These are phyloP conservation scores for Stigmatopora argus DNA, from an alignment of 2,113 vertebrate genomes.

Conservation along the genomic window DNA sequence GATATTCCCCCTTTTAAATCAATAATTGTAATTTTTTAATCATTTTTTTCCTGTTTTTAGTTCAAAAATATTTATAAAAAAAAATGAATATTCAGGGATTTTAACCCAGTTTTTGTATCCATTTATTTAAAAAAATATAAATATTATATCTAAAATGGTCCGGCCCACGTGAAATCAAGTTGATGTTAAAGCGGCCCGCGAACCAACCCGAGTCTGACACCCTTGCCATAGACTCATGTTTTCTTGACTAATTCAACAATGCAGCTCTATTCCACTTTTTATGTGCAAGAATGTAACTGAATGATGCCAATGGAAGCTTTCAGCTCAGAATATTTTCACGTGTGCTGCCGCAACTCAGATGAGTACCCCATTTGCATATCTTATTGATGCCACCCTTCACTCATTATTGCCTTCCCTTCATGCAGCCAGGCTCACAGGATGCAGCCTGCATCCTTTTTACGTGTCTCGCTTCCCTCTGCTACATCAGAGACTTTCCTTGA, in stretches of 20 bases:
- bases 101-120: too few species aligned
- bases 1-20: too few species aligned
- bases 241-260: background rate
- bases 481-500: conserved; percentile 39
- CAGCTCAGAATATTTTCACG: conserved; percentile 37
- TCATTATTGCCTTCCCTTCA: conserved; percentile 54
- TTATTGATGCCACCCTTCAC: conserved; percentile 54
- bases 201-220: too few species aligned
- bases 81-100: too few species aligned
- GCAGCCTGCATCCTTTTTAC: background rate
- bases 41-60: too few species aligned
- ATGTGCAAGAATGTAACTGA: conserved; percentile 1
- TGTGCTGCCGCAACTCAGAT: conserved; percentile 38
- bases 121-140: too few species aligned
- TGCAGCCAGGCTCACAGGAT: conserved; percentile 35
- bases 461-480: conserved; percentile 12
- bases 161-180: too few species aligned
- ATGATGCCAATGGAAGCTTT: conserved; percentile 33
- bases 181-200: too few species aligned
- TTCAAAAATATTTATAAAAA: too few species aligned
- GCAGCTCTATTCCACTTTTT: background rate
- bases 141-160: too few species aligned
- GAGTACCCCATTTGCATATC: conserved; percentile 50
- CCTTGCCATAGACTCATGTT: too few species aligned
- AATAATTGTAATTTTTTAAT: too few species aligned